phyloP scores from a whole-genome alignment of 2,113 vertebrate genomes.

The Psittacula cyanocephala region DNA sequence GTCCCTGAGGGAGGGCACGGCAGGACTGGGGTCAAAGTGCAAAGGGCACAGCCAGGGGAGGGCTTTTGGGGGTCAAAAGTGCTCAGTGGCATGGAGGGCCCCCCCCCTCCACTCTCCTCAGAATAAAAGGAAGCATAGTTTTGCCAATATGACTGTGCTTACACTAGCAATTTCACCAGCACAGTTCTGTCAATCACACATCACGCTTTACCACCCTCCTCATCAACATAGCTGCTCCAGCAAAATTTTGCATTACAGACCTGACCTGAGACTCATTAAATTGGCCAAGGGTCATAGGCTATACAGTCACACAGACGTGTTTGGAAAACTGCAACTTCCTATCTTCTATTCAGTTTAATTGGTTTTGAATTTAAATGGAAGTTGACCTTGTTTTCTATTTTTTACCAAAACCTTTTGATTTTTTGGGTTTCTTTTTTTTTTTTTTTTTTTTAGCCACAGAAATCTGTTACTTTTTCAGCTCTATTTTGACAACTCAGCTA shows the following conservation, averaged over 20 bases:
- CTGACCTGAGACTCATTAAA: slow-evolving; percentile 50
- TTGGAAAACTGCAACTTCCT: slow-evolving; percentile 27
- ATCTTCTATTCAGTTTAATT: slow-evolving; percentile 30
- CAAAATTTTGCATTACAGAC: slow-evolving; percentile 42
- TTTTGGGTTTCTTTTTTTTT: neutral
- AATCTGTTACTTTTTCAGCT: neutral
- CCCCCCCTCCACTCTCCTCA: neutral
- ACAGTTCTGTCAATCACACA: slow-evolving; percentile 42
- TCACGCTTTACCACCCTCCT: slow-evolving; percentile 18
- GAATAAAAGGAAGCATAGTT: neutral
- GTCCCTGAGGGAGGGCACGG: too few species aligned
- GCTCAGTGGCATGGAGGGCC: too few species aligned
- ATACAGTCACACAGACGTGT: neutral
- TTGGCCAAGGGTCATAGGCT: neutral
- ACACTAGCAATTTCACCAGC: neutral
- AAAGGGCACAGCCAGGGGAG: too few species aligned
- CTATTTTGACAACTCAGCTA: neutral
- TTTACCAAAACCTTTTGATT: neutral
- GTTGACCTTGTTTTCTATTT: neutral
- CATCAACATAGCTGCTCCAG: slow-evolving; percentile 45
- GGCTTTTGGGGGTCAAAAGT: too few species aligned
- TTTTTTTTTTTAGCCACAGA: neutral
- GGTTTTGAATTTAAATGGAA: neutral
- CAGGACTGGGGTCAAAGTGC: too few species aligned
- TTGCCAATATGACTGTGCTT: slow-evolving; percentile 14